Evolutionary conservation across 1,140 invertebrate species (phyloP).

Genomic region (Trichoplusia ni): DNA sequence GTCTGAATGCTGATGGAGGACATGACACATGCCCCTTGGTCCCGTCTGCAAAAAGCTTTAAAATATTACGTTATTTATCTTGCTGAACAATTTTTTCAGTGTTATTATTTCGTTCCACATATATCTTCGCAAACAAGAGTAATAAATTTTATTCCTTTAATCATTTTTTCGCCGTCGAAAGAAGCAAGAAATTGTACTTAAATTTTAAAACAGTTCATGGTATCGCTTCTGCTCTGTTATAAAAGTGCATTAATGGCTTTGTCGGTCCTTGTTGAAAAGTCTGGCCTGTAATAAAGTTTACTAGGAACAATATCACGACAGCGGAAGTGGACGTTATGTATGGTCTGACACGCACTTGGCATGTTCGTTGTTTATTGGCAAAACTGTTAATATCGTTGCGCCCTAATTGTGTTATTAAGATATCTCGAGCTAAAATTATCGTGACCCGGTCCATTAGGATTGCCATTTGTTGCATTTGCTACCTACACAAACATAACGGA

Average conservation of each 20-base stretch:
- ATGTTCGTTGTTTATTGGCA: not conserved
- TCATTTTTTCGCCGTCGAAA: too few relatives aligned
- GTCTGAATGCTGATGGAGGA: constrained; percentile 11
- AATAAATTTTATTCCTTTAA: too few relatives aligned
- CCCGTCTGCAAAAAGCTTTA: not conserved
- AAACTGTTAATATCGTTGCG: not conserved
- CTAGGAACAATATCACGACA: too few relatives aligned
- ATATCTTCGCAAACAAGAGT: too few relatives aligned
- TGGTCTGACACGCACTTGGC: not conserved
- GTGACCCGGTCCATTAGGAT: not conserved
- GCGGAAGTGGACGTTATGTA: too few relatives aligned
- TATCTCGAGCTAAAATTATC: constrained; percentile 1
- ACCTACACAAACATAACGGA: not conserved
- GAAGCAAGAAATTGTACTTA: too few relatives aligned
- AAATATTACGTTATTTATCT: not conserved
- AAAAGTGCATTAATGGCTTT: too few relatives aligned
- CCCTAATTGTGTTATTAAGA: not conserved
- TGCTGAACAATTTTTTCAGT: not conserved
- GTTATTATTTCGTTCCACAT: too few relatives aligned
- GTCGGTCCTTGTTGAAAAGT: too few relatives aligned
- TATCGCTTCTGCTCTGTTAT: too few relatives aligned
- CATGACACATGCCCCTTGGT: not conserved
- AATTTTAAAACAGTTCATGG: too few relatives aligned
- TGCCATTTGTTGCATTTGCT: not conserved
- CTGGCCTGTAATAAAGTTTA: too few relatives aligned